phyloP scores from a whole-genome alignment of 2,888 invertebrate species.

The Phytoseiulus persimilis region DNA sequence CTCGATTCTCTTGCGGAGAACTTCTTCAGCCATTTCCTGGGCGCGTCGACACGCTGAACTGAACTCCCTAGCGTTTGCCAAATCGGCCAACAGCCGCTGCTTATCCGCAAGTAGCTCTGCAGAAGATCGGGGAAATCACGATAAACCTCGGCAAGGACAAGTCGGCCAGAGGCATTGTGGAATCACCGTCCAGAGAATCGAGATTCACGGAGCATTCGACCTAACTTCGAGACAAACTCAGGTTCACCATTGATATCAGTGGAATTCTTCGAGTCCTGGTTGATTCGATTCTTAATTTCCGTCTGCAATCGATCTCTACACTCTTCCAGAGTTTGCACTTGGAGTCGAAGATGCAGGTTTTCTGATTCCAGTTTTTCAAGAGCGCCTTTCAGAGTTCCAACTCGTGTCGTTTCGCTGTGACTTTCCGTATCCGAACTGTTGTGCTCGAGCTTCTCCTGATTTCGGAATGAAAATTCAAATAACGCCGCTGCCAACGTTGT shows the following conservation, averaged over 20 bases:
- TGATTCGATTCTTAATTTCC: conserved; percentile 13
- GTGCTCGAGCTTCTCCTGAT: conserved; percentile 29
- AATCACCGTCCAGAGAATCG: no score
- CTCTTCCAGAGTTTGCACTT: conserved; percentile 33
- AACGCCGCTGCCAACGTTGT: no score
- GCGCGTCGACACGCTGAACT: neutral
- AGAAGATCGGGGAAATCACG: neutral
- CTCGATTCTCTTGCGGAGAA: neutral
- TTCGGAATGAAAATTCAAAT: neutral
- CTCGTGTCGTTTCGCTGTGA: conserved; percentile 7
- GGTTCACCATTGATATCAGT: neutral
- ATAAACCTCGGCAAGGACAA: neutral
- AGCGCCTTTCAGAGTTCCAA: conserved; percentile 17
- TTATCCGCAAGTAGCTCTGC: neutral
- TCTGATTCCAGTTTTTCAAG: neutral
- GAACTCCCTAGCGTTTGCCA: neutral
- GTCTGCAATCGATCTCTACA: neutral
- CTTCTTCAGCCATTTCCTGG: conserved; percentile 22
- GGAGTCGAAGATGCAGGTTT: conserved; percentile 6
- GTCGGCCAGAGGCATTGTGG: no score
- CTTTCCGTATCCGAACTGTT: conserved; percentile 24
- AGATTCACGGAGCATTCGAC: no score
- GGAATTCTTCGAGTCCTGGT: neutral
- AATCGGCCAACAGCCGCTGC: neutral
- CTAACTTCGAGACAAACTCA: no score